These are phyloP conservation scores for Cynopterus sphinx DNA, from an alignment of 2,797 vertebrate species.

Conservation along the genomic window DNA sequence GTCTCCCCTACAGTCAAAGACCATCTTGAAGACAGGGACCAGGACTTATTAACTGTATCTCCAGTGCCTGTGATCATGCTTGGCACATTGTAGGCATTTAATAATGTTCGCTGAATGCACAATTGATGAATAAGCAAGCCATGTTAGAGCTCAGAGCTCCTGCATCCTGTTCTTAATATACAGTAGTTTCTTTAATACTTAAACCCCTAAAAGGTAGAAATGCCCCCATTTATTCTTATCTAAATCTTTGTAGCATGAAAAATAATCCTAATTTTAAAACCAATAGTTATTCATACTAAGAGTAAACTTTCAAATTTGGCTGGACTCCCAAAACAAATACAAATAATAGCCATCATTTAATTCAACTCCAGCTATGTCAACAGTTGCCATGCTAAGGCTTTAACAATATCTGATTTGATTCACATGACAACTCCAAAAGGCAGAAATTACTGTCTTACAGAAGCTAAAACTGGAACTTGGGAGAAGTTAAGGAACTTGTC, in stretches of 20 bases:
- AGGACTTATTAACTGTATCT: neutral
- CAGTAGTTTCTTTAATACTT: neutral
- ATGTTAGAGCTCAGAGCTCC: neutral
- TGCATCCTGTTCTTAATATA: neutral
- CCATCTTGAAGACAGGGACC: neutral
- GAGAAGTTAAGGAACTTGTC: neutral
- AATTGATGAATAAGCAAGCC: neutral
- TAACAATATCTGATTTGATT: neutral
- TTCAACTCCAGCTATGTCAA: neutral
- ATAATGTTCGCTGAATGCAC: neutral
- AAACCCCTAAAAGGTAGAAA: neutral
- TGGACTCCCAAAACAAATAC: neutral
- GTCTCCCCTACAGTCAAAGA: neutral
- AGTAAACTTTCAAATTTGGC: neutral
- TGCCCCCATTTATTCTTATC: neutral
- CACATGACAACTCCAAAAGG: neutral
- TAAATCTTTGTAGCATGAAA: slow-evolving; percentile 26
- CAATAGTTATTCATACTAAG: neutral
- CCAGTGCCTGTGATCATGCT: neutral
- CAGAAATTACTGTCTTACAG: neutral
- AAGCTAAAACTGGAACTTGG: slow-evolving; percentile 10
- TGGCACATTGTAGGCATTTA: neutral
- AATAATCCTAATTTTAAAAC: slow-evolving; percentile 45
- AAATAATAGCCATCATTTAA: slow-evolving; percentile 29
- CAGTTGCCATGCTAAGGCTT: neutral